A percentile compares a stretch with the other conserved stretches of the same genome.
phyloP scores from a whole-genome alignment of 2,113 vertebrate genomes.

The Rhea americana region DNA sequence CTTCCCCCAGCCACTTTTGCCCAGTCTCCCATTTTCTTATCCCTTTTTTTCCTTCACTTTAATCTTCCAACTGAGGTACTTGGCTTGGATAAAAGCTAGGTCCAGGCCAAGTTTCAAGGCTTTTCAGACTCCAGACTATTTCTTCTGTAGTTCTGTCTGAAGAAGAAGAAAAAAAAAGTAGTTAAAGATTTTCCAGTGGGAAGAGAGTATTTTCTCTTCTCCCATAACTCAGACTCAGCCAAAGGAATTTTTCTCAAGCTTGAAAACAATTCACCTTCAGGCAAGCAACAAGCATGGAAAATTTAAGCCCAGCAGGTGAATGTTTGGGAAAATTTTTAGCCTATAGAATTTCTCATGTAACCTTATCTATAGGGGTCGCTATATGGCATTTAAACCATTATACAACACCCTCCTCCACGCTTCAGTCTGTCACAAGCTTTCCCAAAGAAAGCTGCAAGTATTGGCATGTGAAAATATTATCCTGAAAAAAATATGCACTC shows the following conservation, averaged over 20 bases:
- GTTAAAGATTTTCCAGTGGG: constrained; percentile 69
- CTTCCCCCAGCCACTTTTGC: constrained; percentile 4
- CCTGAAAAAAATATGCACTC: background rate
- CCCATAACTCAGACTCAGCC: constrained; percentile 52
- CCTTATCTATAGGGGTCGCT: constrained; percentile 62
- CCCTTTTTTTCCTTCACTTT: constrained; percentile 17
- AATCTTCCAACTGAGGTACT: constrained; percentile 39
- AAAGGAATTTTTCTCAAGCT: constrained; percentile 71
- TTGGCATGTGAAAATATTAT: constrained; percentile 27
- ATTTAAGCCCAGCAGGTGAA: constrained; percentile 71
- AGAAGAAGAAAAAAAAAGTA: background rate
- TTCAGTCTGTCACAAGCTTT: background rate
- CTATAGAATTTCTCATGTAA: constrained; percentile 51
- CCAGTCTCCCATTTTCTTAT: constrained; percentile 20
- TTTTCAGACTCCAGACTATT: constrained; percentile 58
- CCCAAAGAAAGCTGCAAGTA: background rate
- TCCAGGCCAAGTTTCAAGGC: constrained; percentile 46
- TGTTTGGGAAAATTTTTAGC: constrained; percentile 62
- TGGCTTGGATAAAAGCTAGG: background rate
- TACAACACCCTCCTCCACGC: background rate
- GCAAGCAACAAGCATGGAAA: constrained; percentile 69
- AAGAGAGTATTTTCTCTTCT: constrained; percentile 65
- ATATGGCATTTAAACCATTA: background rate
- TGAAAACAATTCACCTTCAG: constrained; percentile 70
- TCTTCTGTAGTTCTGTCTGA: constrained; percentile 45